Base-by-base conservation (phyloP, 2,113 vertebrate species). In the Numida meleagris region DNA sequence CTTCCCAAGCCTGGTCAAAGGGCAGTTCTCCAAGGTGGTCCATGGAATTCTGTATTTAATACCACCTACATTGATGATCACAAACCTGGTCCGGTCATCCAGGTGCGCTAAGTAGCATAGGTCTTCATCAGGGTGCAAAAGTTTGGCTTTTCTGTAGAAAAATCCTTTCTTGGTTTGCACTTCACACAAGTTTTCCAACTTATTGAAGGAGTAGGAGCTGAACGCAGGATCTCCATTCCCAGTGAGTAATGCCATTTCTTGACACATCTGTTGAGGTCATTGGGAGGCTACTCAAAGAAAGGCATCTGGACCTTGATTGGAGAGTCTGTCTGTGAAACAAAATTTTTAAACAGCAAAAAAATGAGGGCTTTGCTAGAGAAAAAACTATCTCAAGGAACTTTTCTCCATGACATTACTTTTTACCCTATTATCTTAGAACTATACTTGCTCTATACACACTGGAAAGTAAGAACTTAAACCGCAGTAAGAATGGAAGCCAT, bases 61-160 rank as follows among this genome's bases (percentile, higher is more conserved):
- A 27, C 99, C 99, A 14, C 99, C 99, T 38, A 99, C 99, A 1
- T 99, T 99, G 96, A 99, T 99, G 71, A 99, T 99, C 95, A 99
- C 98, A 13, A 97, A 98, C 13, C 97, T 90, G 13, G 98, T 91
- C 14, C 87, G 96, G 89, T 97, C 96, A 68, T 95, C 97, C 63
- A 82, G 90, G 81, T 4, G 97, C 24, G 95, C 96, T 31, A 96
- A 84, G 78, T 96, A 98, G 83, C 96, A 97, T 76, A 98, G 84
- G 33, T 98, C 97, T 38, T 98, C 98, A 90, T 97, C 68, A 65
- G 95, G 88, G 50, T 89, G 97, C 71, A 98, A 97, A 63, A 98
- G 97, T 92, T 98, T 98, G 70, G 98, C 98, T 27, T 98, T 98
- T 96, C 98, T 98, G 97, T 98, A 99, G 96, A 98, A 99, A 70